These are phyloP conservation scores for Eupeodes corollae DNA, from an alignment of 1,140 invertebrate genomes.

Conservation along the genomic window DNA sequence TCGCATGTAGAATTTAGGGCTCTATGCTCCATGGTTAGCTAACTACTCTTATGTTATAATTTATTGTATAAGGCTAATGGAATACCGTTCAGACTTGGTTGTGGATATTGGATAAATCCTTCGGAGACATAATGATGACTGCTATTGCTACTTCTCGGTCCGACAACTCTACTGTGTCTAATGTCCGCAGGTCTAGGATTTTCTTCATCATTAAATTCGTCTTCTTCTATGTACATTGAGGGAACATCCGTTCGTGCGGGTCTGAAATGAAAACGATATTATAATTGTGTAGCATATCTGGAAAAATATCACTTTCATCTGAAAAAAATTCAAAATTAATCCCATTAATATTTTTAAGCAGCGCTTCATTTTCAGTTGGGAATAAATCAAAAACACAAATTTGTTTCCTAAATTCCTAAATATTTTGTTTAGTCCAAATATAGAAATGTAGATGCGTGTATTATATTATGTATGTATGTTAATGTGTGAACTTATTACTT, in stretches of 20 bases:
- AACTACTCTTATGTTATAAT: neutral
- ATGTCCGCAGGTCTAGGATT: conserved; percentile 18
- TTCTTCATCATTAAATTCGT: conserved; percentile 32
- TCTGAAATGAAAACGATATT: conserved; percentile 13
- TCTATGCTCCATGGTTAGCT: too few relatives aligned
- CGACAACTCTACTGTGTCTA: conserved; percentile 8
- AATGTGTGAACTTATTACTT: too few relatives aligned
- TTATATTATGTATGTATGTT: too few relatives aligned
- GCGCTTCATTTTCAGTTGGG: too few relatives aligned
- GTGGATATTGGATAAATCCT: conserved; percentile 37
- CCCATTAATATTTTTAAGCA: too few relatives aligned
- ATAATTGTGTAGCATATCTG: conserved; percentile 1
- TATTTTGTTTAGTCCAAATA: too few relatives aligned
- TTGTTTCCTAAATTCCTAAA: too few relatives aligned
- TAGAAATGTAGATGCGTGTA: too few relatives aligned
- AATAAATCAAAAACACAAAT: too few relatives aligned
- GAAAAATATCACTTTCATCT: too few relatives aligned
- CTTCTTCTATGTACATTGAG: conserved; percentile 37
- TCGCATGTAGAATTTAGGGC: too few relatives aligned
- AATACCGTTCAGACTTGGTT: conserved; percentile 38
- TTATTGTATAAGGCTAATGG: conserved; percentile 9
- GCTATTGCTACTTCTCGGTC: conserved; percentile 15
- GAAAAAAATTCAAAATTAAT: too few relatives aligned
- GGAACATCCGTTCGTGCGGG: conserved; percentile 35
- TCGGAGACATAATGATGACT: conserved; percentile 37